Base-by-base conservation (phyloP, 2,888 invertebrate species). In the Pterostichus madidus region DNA sequence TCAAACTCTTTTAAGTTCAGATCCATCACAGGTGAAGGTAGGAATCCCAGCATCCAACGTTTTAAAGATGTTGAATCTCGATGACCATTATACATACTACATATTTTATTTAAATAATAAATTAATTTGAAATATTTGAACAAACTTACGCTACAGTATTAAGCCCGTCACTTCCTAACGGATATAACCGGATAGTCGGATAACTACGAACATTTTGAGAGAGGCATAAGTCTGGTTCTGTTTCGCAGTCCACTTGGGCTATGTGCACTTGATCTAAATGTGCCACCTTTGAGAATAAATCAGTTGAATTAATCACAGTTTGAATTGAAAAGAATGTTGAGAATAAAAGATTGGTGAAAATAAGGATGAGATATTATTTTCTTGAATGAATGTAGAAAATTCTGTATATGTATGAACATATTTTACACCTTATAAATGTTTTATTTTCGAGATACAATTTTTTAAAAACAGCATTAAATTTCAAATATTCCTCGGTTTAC, bases 151-250 rank as follows among this genome's bases (percentile, higher is more conserved):
- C 90, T 8, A 92, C 89, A 84, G 90, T 90, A 84, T 88, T 90
- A 15, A 91, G 86, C 68, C 92, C 92, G 83, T 90, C 89, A 83
- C 90, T 89, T 8, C 92, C 93, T 0, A 91, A 87, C 1, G 94
- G 94, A 89, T 94, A 95, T 31, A 95, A 88, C 77, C 94, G 90
- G 83, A 95, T 92, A 2, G 93, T 93, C 0, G 95, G 95, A 89
- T 95, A 95, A 71, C 92, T 92, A 11, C 90, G 89, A n/a, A 95
- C 90, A 77, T 91, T 91, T 87, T 94, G 92, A 5, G 90, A 87
- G 7, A 88, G 86, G 87, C 95, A 95, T 13, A 95, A 87, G 5
- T 89, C 87, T 0, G 88, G 85, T 86, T 95, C 91, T 6, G 89
- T 89, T 83, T 92, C 92, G 89, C 95, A 96, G 88, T 96, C 93